Percentiles rank a stretch among this genome's conserved stretches.
Conservation (phyloP, 2,888 invertebrate genomes). For the Limnephilus auricula region DNA sequence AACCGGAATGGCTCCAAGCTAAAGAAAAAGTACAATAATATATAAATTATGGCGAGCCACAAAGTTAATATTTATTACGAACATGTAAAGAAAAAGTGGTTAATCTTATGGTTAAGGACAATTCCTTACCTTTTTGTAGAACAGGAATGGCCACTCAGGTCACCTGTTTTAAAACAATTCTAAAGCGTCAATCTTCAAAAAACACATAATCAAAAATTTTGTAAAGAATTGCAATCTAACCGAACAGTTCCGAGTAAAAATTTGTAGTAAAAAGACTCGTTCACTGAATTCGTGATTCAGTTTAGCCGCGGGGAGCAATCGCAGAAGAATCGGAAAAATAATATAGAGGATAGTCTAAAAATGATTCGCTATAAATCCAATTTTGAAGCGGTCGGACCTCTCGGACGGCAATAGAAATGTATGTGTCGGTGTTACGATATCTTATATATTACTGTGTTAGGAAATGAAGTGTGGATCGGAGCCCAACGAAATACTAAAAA, state of each 20-base stretch:
- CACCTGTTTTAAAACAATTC: neutral
- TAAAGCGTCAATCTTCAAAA: neutral
- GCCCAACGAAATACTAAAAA: neutral
- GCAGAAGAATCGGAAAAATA: constrained; percentile 37
- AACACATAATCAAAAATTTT: neutral
- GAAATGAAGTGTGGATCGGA: constrained; percentile 4
- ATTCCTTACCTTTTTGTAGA: no score
- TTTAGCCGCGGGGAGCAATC: constrained; percentile 34
- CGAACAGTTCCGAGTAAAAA: neutral
- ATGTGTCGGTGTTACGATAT: neutral
- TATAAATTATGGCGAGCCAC: no score
- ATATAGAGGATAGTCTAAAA: constrained; percentile 23
- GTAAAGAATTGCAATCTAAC: neutral
- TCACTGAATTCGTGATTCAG: constrained; percentile 23
- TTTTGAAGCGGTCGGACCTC: constrained; percentile 31
- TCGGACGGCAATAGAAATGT: neutral
- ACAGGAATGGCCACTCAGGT: no score
- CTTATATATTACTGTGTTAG: neutral
- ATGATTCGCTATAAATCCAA: constrained; percentile 42
- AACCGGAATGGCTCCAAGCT: no score
- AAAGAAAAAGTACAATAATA: no score
- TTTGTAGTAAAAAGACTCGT: neutral
- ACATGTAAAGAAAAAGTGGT: no score
- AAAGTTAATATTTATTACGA: no score
- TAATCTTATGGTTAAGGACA: no score